Evolutionary conservation across 2,888 invertebrate genomes (phyloP), one percentile per base, ranked within the genome.

Genomic region (Synanthedon andrenaeformis): DNA sequence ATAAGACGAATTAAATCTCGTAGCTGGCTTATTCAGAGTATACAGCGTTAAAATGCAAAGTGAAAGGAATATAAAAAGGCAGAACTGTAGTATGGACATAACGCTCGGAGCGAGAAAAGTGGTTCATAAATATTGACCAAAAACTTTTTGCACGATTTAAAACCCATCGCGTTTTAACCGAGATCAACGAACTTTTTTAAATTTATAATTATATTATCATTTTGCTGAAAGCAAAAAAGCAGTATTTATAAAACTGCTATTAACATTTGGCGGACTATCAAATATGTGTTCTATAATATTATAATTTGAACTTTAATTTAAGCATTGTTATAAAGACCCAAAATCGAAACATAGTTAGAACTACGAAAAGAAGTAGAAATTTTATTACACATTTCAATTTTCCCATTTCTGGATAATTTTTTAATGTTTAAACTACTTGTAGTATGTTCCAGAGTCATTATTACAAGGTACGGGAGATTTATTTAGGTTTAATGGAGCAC

Each of bases 51-150:
- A 42, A 51, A 23, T 53, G 23, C 42, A 51, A 41, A 50, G 35
- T 17, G 42, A n/a, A 42, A 53, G 49, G 19, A 12, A 42, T 42
- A 51, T 45, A 51, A 57, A 60, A 60, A 60, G 57, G 59, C 59
- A 59, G 63, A 63, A 63, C 57, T 63, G 49, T 45, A 60, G 57
- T 62, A 62, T 63, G 62, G 62, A 67, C 61, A 64, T 56, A 63
- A 60, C 62, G 62, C 62, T 62, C 58, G 58, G 59, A 61, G 63
- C 60, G 61, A 51, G 55, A 56, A 55, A 63, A 70, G 70, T 66
- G 69, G 60, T 65, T 62, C 57, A 67, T 67, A 71, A 71, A 71
- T 69, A 71, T 70, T 69, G 69, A 65, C 61, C 62, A 52, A 63
- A 58, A 63, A 59, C 61, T 67, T 65, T 65, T 60, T 61, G 53